Evolutionary conservation across 2,113 vertebrate genomes (phyloP).

Genomic region (Hemibagrus wyckioides): DNA sequence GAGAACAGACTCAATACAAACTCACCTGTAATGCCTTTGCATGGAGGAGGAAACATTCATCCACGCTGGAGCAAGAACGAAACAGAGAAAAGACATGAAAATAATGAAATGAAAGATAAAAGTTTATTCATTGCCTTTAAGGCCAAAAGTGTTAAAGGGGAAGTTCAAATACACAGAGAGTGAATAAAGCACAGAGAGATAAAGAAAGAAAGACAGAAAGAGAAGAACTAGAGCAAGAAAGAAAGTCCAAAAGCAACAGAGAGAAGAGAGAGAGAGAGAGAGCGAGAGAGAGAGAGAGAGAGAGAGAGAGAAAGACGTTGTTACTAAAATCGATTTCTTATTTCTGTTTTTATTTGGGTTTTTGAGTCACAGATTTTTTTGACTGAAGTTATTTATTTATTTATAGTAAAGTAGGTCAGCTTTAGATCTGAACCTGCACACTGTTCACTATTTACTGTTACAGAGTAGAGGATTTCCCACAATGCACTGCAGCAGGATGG

Average conservation of each 20-base stretch:
- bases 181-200: slow-evolving; percentile 6
- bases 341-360: neutral
- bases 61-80: neutral
- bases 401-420: neutral
- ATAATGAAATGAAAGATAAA: slow-evolving; percentile 22
- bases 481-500: neutral
- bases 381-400: slow-evolving; percentile 2
- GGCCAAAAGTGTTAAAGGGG: neutral
- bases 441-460: neutral
- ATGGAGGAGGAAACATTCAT: slow-evolving; percentile 50
- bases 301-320: neutral
- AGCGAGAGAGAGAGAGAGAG: neutral
- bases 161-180: slow-evolving; percentile 1
- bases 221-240: neutral
- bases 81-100: slow-evolving; percentile 16
- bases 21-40: slow-evolving; percentile 82
- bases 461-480: neutral
- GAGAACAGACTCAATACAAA: slow-evolving; percentile 68
- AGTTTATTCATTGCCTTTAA: neutral
- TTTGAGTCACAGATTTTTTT: neutral
- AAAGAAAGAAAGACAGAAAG: neutral
- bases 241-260: neutral
- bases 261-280: neutral
- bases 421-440: neutral
- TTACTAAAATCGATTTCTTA: neutral